Percentiles rank a stretch among this genome's conserved stretches.
Conservation (phyloP, 2,888 invertebrate species). For the Nymphalis urticae region DNA sequence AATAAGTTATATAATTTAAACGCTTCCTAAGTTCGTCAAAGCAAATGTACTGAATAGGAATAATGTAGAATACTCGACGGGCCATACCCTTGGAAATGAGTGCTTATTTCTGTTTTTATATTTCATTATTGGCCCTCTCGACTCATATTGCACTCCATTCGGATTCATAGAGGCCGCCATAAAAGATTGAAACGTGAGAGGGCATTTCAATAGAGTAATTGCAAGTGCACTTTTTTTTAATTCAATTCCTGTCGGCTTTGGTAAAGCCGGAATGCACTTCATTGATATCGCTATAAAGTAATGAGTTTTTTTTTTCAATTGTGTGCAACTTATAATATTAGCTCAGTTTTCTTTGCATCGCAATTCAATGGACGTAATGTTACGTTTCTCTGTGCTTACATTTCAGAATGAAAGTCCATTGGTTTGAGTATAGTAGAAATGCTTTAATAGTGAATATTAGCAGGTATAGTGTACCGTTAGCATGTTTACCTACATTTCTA, state of each 20-base stretch:
- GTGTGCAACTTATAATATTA: conserved; percentile 39
- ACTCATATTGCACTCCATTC: conserved; percentile 77
- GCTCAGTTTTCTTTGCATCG: conserved; percentile 25
- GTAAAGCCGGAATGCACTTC: conserved; percentile 77
- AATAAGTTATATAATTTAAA: conserved; percentile 61
- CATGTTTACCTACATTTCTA: not conserved
- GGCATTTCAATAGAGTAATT: conserved; percentile 79
- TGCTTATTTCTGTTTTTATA: conserved; percentile 79
- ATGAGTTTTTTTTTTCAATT: conserved; percentile 59
- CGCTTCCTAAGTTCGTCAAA: conserved; percentile 70
- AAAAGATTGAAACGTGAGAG: conserved; percentile 81
- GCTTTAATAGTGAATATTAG: not conserved
- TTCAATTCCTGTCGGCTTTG: conserved; percentile 76
- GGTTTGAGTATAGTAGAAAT: not conserved
- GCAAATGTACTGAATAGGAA: conserved; percentile 71
- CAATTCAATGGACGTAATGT: conserved; percentile 9
- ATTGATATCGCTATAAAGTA: conserved; percentile 75
- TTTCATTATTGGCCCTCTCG: conserved; percentile 81
- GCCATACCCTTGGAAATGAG: conserved; percentile 67
- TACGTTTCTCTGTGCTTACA: conserved; percentile 5
- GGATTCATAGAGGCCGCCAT: conserved; percentile 76
- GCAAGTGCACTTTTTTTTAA: conserved; percentile 77
- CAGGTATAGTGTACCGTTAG: too few relatives aligned
- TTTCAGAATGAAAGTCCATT: not conserved
- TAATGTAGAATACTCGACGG: conserved; percentile 73